Evolutionary conservation across 2,797 vertebrate genomes (phyloP).

Genomic region (Eutrigla gurnardus): DNA sequence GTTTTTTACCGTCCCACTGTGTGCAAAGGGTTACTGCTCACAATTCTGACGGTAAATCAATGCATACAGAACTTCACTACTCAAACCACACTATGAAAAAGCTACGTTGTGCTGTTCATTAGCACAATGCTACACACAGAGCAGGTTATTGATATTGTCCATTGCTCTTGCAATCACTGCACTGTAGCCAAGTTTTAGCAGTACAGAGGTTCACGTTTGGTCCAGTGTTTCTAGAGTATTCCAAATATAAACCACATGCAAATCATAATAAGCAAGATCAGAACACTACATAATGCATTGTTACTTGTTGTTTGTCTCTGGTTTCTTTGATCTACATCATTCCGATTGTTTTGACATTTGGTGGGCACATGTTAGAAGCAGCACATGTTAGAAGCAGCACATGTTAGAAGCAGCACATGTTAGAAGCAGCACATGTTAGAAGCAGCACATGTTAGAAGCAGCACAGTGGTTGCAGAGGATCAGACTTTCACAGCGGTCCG

Average conservation of each 20-base stretch:
- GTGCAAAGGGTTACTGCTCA: slow-evolving; percentile 11
- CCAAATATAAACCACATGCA: slow-evolving; percentile 1
- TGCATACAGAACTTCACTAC: neutral
- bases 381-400: slow-evolving; percentile 23
- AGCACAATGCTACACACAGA: neutral
- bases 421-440: slow-evolving; percentile 15
- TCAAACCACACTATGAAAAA: neutral
- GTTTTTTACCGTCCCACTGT: neutral
- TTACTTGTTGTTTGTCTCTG: slow-evolving; percentile 12
- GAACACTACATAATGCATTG: neutral
- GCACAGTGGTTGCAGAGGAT: slow-evolving; percentile 3
- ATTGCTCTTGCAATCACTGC: neutral
- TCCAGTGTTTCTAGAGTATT: neutral
- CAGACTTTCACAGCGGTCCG: slow-evolving; percentile 9
- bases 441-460: slow-evolving; percentile 17
- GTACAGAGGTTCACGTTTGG: slow-evolving; percentile 12
- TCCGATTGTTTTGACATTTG: slow-evolving; percentile 34
- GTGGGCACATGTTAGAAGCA: slow-evolving; percentile 16
- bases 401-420: slow-evolving; percentile 23
- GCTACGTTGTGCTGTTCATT: neutral
- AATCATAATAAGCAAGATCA: slow-evolving; percentile 15
- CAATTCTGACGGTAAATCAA: neutral
- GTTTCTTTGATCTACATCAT: slow-evolving; percentile 23
- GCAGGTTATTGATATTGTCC: neutral
- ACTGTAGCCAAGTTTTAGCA: slow-evolving; percentile 9